Evolutionary conservation across 2,113 vertebrate species (phyloP).

Genomic region (Sterrhoptilus dennistouni): DNA sequence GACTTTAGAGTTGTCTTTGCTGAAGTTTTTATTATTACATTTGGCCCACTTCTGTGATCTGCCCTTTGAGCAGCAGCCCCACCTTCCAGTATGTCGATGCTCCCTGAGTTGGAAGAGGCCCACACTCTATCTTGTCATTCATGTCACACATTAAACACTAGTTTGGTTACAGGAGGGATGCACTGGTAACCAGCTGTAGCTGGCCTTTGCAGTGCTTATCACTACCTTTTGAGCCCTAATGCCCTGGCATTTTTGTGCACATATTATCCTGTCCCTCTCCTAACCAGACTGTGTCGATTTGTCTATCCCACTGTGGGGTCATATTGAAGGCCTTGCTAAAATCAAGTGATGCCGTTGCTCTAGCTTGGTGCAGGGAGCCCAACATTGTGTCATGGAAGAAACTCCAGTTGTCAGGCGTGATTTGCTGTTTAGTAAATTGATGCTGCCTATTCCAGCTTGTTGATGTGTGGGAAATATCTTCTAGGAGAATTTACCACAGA

Average conservation of each 20-base stretch:
- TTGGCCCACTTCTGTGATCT: not conserved
- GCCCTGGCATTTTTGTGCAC: not conserved
- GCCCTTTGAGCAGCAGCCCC: not conserved
- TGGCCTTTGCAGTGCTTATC: not conserved
- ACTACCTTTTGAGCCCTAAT: not conserved
- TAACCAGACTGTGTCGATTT: not conserved
- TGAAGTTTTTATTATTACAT: not conserved
- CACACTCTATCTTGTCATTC: not conserved
- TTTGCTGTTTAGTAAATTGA: not conserved
- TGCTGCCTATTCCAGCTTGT: not conserved
- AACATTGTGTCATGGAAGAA: not conserved
- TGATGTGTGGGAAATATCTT: not conserved
- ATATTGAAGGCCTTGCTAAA: not conserved
- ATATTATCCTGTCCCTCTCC: not conserved
- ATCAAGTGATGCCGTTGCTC: not conserved
- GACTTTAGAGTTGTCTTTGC: not conserved
- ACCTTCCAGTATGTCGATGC: not conserved
- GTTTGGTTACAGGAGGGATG: not conserved
- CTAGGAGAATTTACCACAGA: not conserved
- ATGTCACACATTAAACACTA: not conserved
- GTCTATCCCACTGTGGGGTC: not conserved
- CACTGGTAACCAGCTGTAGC: not conserved
- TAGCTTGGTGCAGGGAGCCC: not conserved
- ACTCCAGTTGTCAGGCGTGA: not conserved
- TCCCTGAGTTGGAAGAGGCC: too few relatives aligned